phyloP scores from a whole-genome alignment of 2,797 vertebrate species.

The Bryconaethiops microstoma region DNA sequence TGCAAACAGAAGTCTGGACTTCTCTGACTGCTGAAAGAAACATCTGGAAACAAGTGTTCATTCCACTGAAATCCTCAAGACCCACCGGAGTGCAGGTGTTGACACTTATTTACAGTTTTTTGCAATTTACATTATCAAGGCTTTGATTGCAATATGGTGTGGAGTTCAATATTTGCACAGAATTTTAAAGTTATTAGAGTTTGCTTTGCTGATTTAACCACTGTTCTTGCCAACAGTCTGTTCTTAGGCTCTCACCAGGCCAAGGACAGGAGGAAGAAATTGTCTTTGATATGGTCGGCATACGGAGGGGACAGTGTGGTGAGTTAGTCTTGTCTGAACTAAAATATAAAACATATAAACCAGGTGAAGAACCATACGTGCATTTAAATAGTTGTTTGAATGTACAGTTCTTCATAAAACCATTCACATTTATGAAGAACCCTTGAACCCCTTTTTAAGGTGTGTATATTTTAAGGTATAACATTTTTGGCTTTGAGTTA shows the following conservation, averaged over 20 bases:
- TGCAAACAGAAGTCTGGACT: slow-evolving; percentile 72
- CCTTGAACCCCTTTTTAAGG: no score
- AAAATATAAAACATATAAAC: no score
- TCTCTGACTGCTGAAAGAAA: slow-evolving; percentile 62
- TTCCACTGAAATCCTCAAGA: slow-evolving; percentile 65
- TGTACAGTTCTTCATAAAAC: no score
- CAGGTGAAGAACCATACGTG: no score
- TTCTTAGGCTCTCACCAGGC: slow-evolving; percentile 71
- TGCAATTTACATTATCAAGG: neutral
- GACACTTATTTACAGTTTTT: neutral
- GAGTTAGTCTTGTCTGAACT: slow-evolving; percentile 51
- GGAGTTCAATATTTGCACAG: neutral
- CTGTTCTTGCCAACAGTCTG: slow-evolving; percentile 67
- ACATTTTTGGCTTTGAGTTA: no score
- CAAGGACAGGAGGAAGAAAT: slow-evolving; percentile 66
- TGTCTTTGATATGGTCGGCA: slow-evolving; percentile 72
- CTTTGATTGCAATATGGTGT: neutral
- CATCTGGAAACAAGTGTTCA: slow-evolving; percentile 76
- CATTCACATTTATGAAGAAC: no score
- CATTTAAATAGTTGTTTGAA: no score
- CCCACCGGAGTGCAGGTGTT: slow-evolving; percentile 76
- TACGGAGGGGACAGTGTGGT: slow-evolving; percentile 77
- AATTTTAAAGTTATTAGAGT: neutral
- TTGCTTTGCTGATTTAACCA: neutral
- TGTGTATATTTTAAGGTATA: no score